phyloP scores from a whole-genome alignment of 2,797 vertebrate genomes.

The Forpus xanthops region DNA sequence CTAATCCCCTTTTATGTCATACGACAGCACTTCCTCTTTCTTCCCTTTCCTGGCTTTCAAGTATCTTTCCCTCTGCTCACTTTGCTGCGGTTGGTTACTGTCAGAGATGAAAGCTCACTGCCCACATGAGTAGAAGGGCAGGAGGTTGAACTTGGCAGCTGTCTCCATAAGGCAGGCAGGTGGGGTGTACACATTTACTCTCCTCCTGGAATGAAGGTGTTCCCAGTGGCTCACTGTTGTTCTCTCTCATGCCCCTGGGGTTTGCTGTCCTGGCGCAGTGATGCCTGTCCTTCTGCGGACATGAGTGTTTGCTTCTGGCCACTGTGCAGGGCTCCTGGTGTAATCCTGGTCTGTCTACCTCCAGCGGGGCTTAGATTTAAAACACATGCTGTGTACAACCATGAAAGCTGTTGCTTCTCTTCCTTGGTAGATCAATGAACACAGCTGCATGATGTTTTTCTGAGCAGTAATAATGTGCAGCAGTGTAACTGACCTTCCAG shows the following conservation, averaged over 20 bases:
- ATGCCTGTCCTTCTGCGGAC: not conserved
- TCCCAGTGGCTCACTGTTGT: not conserved
- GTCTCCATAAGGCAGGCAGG: not conserved
- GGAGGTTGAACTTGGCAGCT: not conserved
- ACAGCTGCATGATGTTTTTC: not conserved
- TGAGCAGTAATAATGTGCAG: not conserved
- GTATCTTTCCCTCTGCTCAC: not conserved
- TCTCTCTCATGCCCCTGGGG: accelerated
- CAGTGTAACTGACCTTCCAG: not conserved
- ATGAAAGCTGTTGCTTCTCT: not conserved
- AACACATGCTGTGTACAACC: not conserved
- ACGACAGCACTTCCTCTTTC: not conserved
- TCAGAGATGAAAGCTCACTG: not conserved
- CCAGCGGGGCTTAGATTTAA: not conserved
- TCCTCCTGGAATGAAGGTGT: not conserved
- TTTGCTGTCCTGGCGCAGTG: accelerated
- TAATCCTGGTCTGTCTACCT: not conserved
- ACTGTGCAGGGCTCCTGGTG: accelerated
- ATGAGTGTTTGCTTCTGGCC: not conserved
- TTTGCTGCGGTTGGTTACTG: not conserved
- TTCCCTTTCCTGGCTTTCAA: not conserved
- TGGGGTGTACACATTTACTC: not conserved
- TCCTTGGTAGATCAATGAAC: not conserved
- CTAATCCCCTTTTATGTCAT: not conserved
- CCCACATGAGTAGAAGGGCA: not conserved